Evolutionary conservation across 2,113 vertebrate species (phyloP).

Genomic region (Seriola dumerili): DNA sequence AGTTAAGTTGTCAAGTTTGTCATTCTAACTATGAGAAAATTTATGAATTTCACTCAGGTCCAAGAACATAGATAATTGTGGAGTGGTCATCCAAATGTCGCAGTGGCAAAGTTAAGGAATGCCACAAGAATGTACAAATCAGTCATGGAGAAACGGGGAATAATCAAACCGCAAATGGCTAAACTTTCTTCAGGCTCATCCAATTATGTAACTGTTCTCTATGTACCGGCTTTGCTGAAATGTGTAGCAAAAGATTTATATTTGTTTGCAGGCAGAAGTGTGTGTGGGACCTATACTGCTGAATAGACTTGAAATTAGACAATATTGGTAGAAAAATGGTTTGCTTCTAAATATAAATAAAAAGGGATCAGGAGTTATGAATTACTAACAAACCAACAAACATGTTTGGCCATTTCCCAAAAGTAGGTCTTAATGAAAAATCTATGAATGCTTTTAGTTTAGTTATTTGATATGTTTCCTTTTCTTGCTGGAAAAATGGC

Average conservation of each 20-base stretch:
- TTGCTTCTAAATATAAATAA: no score
- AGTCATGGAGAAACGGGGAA: background rate
- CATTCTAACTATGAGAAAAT: background rate
- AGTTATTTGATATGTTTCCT: no score
- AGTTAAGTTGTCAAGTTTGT: background rate
- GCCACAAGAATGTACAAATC: no score
- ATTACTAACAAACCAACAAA: background rate
- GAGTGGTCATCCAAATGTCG: background rate
- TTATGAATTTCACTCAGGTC: no score
- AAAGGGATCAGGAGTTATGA: background rate
- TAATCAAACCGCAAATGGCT: no score
- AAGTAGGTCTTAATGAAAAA: no score
- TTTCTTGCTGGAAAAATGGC: no score
- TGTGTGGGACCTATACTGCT: background rate
- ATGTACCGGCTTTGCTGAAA: background rate
- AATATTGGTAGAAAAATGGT: background rate
- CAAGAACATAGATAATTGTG: background rate
- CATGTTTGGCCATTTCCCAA: no score
- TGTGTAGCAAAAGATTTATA: background rate
- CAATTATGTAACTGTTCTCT: background rate
- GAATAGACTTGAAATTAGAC: background rate
- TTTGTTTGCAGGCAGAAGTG: no score
- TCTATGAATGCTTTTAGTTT: no score
- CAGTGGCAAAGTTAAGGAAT: background rate
- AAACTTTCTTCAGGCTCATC: no score